Evolutionary conservation across 2,113 vertebrate species (phyloP).

Genomic region (Rana temporaria): DNA sequence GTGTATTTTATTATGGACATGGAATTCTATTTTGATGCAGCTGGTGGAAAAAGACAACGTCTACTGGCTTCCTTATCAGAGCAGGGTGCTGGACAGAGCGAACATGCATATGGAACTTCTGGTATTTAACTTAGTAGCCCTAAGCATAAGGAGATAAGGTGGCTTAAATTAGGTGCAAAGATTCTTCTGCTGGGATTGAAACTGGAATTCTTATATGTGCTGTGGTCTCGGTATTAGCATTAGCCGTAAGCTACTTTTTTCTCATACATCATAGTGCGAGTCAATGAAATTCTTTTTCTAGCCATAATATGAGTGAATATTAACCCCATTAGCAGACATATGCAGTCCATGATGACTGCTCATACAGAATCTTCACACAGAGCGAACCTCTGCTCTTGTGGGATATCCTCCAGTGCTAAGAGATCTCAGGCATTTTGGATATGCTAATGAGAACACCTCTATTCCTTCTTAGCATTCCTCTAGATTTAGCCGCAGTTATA

Average conservation of each 20-base stretch:
- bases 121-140: conserved; percentile 5
- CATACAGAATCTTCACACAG: not conserved
- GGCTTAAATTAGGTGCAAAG: not conserved
- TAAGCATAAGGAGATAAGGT: conserved; percentile 12
- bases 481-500: not conserved
- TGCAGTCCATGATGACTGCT: not conserved
- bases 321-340: not conserved
- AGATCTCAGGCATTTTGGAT: conserved; percentile 10
- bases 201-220: not conserved
- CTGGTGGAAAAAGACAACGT: not conserved
- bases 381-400: conserved; percentile 2
- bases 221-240: not conserved
- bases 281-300: not conserved
- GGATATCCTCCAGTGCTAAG: not conserved
- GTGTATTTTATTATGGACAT: not conserved
- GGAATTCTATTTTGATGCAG: not conserved
- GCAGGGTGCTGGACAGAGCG: not conserved
- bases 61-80: not conserved
- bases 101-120: not conserved
- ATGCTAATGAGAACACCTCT: not conserved
- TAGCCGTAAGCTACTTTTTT: not conserved
- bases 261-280: not conserved
- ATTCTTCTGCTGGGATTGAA: not conserved
- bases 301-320: not conserved
- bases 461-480: not conserved